These are phyloP conservation scores for Mactromeris polynyma DNA, from an alignment of 2,888 invertebrate genomes.

Conservation along the genomic window DNA sequence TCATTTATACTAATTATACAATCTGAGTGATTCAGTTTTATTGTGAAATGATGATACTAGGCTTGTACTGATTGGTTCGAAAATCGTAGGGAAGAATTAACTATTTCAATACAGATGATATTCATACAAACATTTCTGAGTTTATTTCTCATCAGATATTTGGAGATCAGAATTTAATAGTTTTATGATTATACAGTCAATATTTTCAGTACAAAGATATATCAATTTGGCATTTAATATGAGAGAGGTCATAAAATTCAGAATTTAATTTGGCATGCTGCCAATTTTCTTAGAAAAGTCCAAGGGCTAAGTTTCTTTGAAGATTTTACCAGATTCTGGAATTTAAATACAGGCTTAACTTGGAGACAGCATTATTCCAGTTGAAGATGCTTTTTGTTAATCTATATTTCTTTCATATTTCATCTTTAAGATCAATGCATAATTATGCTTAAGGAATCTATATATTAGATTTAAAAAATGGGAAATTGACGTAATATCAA, in stretches of 20 bases:
- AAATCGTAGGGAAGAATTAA: background rate
- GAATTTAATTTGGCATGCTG: background rate
- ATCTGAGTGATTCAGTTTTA: background rate
- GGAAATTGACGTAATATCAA: too few relatives aligned
- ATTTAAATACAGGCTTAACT: background rate
- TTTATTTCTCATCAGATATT: background rate
- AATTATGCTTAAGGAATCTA: background rate
- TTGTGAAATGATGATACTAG: background rate
- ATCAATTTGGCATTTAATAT: slow-evolving; percentile 7
- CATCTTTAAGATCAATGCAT: background rate
- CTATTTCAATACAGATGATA: background rate
- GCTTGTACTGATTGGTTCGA: background rate
- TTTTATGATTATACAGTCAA: background rate
- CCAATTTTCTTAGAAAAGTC: slow-evolving; percentile 8
- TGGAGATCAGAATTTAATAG: background rate
- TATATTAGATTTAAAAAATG: background rate
- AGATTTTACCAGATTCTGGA: background rate
- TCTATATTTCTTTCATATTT: background rate
- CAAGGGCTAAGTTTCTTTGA: background rate
- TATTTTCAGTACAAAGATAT: slow-evolving; percentile 3
- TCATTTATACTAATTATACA: slow-evolving; percentile 4
- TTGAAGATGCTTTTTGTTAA: background rate
- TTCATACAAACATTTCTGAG: background rate
- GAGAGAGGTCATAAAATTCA: background rate
- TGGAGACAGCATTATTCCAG: slow-evolving; percentile 9